These are phyloP conservation scores for Drosophila ficusphila DNA, from an alignment of 1,140 invertebrate species.

Conservation along the genomic window DNA sequence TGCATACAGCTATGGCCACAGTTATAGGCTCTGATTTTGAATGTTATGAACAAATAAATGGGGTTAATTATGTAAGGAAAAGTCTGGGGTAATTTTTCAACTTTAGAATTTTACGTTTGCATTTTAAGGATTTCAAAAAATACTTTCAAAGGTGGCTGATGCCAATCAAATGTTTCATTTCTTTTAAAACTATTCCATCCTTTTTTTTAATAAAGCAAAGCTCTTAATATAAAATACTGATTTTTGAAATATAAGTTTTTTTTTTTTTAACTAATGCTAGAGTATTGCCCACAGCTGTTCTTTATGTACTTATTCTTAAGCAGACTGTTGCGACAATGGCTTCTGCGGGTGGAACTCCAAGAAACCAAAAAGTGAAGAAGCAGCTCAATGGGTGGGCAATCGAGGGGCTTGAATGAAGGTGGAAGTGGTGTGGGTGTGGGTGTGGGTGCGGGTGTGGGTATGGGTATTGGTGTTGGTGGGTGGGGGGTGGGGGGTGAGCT, in stretches of 20 bases:
- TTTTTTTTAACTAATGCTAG: background rate
- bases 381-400: conserved; percentile 21
- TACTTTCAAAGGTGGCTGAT: no score
- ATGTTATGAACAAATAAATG: no score
- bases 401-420: background rate
- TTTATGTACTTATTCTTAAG: conserved; percentile 19
- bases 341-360: conserved; percentile 19
- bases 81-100: no score
- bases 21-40: no score
- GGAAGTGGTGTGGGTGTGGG: background rate
- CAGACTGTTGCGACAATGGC: conserved; percentile 36
- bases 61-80: no score
- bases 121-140: no score
- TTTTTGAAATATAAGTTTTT: background rate
- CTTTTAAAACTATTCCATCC: no score
- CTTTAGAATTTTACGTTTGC: no score
- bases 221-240: no score
- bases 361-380: conserved; percentile 10
- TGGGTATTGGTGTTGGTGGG: no score
- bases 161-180: no score
- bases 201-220: no score
- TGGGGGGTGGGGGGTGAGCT: background rate
- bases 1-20: conserved; percentile 5
- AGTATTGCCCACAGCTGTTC: background rate
- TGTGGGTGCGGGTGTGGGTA: background rate